Evolutionary conservation across 2,113 vertebrate genomes (phyloP).

Genomic region (Ahaetulla prasina): DNA sequence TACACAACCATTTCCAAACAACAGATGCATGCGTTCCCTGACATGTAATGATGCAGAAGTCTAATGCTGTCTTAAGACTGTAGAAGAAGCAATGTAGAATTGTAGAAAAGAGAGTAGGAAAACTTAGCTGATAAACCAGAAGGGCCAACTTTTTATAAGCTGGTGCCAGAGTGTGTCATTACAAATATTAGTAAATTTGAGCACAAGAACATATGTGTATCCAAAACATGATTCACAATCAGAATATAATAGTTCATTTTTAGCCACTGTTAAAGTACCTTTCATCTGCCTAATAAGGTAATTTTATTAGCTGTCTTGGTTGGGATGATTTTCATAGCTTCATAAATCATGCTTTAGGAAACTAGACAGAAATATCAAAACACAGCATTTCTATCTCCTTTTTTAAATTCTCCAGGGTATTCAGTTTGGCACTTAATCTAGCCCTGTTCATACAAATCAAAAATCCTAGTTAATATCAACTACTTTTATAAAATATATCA

Average conservation of each 20-base stretch:
- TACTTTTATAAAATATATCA: background rate
- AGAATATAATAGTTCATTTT: background rate
- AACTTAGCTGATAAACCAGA: background rate
- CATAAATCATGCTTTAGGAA: background rate
- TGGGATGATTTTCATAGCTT: background rate
- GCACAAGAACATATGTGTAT: background rate
- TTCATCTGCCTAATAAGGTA: background rate
- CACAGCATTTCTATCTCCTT: background rate
- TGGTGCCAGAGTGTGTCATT: background rate
- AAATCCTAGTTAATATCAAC: background rate
- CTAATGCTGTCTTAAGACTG: background rate
- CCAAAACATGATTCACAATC: background rate
- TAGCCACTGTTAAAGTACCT: background rate
- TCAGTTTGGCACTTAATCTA: background rate
- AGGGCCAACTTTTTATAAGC: background rate
- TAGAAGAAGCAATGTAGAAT: background rate
- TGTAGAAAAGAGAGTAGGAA: background rate
- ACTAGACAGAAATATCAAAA: background rate
- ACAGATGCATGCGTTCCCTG: background rate
- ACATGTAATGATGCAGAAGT: background rate
- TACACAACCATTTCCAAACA: background rate
- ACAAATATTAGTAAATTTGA: background rate
- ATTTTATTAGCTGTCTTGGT: background rate
- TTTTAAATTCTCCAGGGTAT: background rate
- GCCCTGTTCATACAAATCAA: background rate